phyloP scores from a whole-genome alignment of 2,113 vertebrate genomes.

The Semnornis frantzii region DNA sequence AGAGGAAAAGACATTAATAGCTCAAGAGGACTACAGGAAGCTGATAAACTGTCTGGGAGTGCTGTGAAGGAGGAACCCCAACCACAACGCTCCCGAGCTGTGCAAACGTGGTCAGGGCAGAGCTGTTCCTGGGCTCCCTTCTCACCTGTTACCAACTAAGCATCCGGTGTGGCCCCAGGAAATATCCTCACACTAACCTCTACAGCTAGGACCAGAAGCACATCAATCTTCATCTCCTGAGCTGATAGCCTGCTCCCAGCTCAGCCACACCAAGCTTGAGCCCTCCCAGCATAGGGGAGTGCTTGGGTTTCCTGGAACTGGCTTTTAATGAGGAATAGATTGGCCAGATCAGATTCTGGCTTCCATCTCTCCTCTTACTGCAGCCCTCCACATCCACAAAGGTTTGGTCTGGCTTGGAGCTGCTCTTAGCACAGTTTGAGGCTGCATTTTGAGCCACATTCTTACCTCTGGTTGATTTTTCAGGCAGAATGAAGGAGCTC shows the following conservation, averaged over 20 bases:
- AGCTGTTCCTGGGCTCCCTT: background rate
- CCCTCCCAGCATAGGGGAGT: constrained; percentile 36
- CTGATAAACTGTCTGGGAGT: background rate
- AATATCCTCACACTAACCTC: constrained; percentile 15
- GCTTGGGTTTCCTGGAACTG: constrained; percentile 42
- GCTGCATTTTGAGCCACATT: background rate
- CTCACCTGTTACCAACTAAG: background rate
- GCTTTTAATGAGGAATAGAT: constrained; percentile 49
- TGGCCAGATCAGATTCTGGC: constrained; percentile 53
- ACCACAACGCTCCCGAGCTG: background rate
- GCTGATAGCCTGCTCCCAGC: constrained; percentile 30
- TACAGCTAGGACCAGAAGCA: constrained; percentile 10
- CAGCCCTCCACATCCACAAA: background rate
- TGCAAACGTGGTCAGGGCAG: background rate
- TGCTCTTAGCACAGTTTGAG: background rate
- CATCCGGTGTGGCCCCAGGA: background rate
- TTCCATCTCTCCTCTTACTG: constrained; percentile 53
- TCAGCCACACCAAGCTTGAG: constrained; percentile 1
- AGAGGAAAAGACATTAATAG: background rate
- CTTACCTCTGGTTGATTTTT: constrained; percentile 4
- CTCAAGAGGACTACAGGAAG: background rate
- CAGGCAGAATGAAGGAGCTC: background rate
- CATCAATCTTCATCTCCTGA: constrained; percentile 48
- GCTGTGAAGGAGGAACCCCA: background rate
- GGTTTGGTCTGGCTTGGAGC: background rate